Base-by-base conservation (phyloP, 2,113 vertebrate species). In the Notothenia rossii region DNA sequence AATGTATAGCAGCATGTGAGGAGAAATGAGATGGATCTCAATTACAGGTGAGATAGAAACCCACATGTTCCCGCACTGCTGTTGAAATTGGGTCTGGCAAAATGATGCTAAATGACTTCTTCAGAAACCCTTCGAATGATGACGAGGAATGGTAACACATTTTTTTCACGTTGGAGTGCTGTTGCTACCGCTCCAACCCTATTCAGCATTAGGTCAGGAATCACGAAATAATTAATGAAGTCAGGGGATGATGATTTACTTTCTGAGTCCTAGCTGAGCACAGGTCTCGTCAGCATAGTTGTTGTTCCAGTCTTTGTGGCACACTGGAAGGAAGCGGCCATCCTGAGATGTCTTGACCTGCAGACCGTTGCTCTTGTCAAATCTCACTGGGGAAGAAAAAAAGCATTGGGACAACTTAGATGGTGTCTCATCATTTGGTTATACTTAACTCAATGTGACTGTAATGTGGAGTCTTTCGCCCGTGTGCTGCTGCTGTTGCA, bases 291-390 rank as follows among this genome's bases (percentile, higher is more conserved):
- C 67, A 5, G 93, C 82, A 0, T 70, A 59, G 54, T 2, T 64
- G 20, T 72, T 3, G 68, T 86, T 12, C 93, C 93, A 92, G 69
- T 85, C 84, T 4, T 54, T 46, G 61, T 60, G 82, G 78, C 95
- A 95, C 65, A 95, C 85, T 1, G 94, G 92, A 12, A 93, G 90
- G 77, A 94, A 95, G 77, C 68, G 86, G 3, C 66, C 65, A 22
- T 93, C 89, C 59, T 82, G 15, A 63, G 77, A n/a, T 5, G 91
- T 92, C 64, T 2, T 90, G 58, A 95, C 72, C 71, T 89, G 75
- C 59, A 95, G 84, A 53, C 46, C 1, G n/a, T 63, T 79, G 40
- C 63, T 58, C 0, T 0, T 1, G 2, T 48, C 80, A 53, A 95
- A 92, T 48, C 83, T 87, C 86, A 95, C 95, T 95, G 84, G 33